A percentile compares a stretch with the other conserved stretches of the same genome.
phyloP scores from a whole-genome alignment of 2,113 vertebrate genomes.

The Naja naja region DNA sequence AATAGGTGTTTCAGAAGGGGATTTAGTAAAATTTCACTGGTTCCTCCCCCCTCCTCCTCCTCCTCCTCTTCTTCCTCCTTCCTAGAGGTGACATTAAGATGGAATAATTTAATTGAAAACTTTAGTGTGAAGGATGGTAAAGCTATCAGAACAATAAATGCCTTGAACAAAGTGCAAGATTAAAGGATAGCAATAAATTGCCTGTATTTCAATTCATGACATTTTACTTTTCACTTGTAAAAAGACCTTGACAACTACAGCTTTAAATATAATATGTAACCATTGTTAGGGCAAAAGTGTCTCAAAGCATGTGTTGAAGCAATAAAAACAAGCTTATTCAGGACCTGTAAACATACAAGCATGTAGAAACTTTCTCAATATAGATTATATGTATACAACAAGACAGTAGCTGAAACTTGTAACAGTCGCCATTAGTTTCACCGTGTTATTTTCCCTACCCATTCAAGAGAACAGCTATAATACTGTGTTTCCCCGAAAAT shows the following conservation, averaged over 20 bases:
- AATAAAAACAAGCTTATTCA: neutral
- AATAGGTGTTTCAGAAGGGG: conserved; percentile 37
- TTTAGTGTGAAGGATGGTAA: neutral
- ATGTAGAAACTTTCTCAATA: neutral
- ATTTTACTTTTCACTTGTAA: conserved; percentile 3
- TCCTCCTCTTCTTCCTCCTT: accelerated
- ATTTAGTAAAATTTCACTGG: neutral
- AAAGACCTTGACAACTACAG: neutral
- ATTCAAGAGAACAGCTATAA: neutral
- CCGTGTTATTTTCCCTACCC: neutral
- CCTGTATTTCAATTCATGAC: conserved; percentile 11
- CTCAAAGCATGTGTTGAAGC: too few species aligned
- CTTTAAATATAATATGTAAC: neutral
- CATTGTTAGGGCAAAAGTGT: neutral
- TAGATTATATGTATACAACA: neutral
- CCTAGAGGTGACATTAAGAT: conserved; percentile 14
- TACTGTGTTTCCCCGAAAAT: too few species aligned
- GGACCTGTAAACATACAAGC: neutral
- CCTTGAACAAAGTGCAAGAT: conserved; percentile 26
- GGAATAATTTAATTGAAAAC: neutral
- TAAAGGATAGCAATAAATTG: conserved; percentile 19
- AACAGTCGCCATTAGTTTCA: neutral
- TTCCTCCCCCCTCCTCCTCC: neutral
- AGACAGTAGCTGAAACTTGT: neutral
- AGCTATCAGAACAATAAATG: conserved; percentile 34